Evolutionary conservation across 2,797 vertebrate genomes (phyloP).

Genomic region (Pantherophis alleghaniensis): DNA sequence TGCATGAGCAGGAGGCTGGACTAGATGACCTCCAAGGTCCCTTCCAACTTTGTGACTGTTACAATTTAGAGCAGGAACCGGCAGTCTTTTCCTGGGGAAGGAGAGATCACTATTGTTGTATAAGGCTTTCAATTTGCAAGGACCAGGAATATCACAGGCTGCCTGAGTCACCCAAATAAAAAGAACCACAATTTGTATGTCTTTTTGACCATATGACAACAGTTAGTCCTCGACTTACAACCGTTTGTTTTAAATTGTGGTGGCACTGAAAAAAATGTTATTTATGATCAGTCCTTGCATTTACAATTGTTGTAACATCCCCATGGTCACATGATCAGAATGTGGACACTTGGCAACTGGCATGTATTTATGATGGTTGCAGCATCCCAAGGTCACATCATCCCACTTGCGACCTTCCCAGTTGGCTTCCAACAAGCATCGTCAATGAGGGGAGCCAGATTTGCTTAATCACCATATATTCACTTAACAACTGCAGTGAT

Average conservation of each 20-base stretch:
- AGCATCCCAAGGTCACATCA: too few species aligned
- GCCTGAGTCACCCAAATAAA: neutral
- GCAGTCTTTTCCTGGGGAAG: neutral
- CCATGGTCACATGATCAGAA: too few species aligned
- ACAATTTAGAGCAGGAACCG: neutral
- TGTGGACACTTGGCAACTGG: too few species aligned
- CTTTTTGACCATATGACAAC: neutral
- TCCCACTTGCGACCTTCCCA: neutral
- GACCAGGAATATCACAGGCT: neutral
- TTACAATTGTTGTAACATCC: too few species aligned
- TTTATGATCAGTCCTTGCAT: too few species aligned
- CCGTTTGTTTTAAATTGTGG: too few species aligned
- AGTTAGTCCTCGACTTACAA: neutral
- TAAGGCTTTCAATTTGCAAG: neutral
- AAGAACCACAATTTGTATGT: neutral
- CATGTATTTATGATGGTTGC: too few species aligned
- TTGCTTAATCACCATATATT: neutral
- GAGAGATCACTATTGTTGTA: neutral
- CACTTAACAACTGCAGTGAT: neutral
- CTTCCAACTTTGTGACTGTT: neutral
- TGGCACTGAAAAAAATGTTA: too few species aligned
- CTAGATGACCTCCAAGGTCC: too few species aligned
- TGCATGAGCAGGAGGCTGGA: too few species aligned
- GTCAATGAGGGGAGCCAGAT: too few species aligned
- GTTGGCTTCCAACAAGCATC: neutral